Percentiles rank a stretch among this genome's conserved stretches.
These are phyloP conservation scores for Margarornis squamiger DNA, from an alignment of 2,797 vertebrate genomes.

Conservation along the genomic window DNA sequence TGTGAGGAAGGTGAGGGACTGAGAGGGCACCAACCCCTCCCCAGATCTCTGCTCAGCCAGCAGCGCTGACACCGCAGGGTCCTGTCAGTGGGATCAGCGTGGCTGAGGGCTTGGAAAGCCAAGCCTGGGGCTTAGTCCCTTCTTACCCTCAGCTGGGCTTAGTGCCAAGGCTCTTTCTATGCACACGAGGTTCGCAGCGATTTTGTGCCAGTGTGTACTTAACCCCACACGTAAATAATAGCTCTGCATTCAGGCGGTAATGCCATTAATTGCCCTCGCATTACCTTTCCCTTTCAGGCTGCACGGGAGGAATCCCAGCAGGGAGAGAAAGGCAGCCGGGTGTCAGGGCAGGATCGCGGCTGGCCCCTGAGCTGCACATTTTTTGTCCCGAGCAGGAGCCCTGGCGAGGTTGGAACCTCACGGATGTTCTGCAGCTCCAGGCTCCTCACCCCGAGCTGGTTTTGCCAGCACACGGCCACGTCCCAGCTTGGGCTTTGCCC, in stretches of 20 bases:
- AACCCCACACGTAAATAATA: not conserved
- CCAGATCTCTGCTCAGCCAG: not conserved
- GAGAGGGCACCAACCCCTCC: not conserved
- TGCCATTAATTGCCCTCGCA: not conserved
- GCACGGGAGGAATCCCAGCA: not conserved
- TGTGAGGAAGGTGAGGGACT: not conserved
- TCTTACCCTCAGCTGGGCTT: not conserved
- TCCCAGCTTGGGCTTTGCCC: not conserved
- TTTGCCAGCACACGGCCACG: not conserved
- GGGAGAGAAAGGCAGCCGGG: not conserved
- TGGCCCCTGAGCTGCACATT: not conserved
- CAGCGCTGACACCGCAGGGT: not conserved
- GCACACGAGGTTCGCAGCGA: not conserved
- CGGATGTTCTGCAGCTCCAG: not conserved
- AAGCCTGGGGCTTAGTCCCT: not conserved
- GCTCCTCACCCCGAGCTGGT: not conserved
- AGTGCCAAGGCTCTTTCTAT: not conserved
- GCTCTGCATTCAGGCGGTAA: not conserved
- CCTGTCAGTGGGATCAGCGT: not conserved
- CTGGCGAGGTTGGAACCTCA: rapidly evolving
- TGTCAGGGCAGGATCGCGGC: not conserved
- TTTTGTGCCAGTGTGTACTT: not conserved
- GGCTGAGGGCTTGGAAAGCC: not conserved
- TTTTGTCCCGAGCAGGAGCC: not conserved
- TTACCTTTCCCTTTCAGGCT: constrained; percentile 41